Conservation (phyloP, 2,113 vertebrate genomes). For the Microtus ochrogaster region DNA sequence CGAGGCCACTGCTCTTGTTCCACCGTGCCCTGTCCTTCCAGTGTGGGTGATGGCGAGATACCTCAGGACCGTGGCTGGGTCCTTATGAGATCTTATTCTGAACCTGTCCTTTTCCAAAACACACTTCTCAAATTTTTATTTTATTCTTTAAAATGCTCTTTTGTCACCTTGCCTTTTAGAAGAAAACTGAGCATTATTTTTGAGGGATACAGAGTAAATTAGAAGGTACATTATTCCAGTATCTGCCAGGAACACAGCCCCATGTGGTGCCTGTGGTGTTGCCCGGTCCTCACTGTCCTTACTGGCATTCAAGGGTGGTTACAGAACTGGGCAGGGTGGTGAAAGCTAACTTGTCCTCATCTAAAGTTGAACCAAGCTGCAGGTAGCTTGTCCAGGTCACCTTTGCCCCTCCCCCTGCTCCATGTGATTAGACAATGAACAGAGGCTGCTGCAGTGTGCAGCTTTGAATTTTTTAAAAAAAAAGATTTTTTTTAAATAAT, state of each 20-base stretch:
- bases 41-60: too few relatives aligned
- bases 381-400: background rate
- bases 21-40: background rate
- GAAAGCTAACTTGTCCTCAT: background rate
- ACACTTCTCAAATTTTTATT: background rate
- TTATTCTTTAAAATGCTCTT: background rate
- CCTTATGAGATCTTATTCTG: background rate
- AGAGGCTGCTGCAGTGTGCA: background rate
- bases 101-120: background rate
- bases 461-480: background rate
- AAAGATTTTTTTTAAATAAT: too few relatives aligned
- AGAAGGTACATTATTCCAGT: background rate
- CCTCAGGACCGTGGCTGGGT: accelerated
- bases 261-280: too few relatives aligned
- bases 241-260: background rate
- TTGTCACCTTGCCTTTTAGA: background rate
- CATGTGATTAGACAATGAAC: background rate
- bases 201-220: background rate
- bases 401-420: background rate
- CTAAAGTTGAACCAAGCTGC: background rate
- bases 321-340: background rate
- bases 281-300: background rate
- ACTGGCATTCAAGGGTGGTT: background rate
- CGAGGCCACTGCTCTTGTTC: background rate
- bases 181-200: background rate